Base-by-base conservation (phyloP, 2,888 invertebrate species). In the Drosophila tanythrix region DNA sequence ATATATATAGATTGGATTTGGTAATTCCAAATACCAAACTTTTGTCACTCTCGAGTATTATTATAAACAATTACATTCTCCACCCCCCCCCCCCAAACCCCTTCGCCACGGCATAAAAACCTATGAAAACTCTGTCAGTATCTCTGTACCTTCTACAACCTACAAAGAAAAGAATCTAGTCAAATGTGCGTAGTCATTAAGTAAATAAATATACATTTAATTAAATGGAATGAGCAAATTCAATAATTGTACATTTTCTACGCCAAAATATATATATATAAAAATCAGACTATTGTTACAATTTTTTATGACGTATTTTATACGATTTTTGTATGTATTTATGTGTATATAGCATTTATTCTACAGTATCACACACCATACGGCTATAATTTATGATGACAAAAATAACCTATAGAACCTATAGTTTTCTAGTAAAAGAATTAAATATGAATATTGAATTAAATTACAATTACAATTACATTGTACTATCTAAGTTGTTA, bases 111-210 rank as follows among this genome's bases (percentile, higher is more conserved):
- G 21, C 31, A 56, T 61, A 63, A 36, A 65, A 46, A 5, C 15
- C 15, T 8, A 25, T 21, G 56, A 59, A 70, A 72, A 77, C 76
- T 89, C 90, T 90, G 88, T 90, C 90, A 82, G 81, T 82, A 90
- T 90, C 91, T 90, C 86, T 91, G 90, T 90, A 90, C 90, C 90
- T 90, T 91, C 82, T 88, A 76, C 21, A 87, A 85, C 74, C 85
- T 82, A 83, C 63, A 73, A 81, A 71, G 55, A 33, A 68, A 48
- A n/a, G 38, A 75, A 63, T 74, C 69, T 85, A 85, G 84, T 70
- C 67, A 78, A 85, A 81, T 86, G 75, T 77, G 74, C 74, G 27
- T 86, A 84, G 60, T 10, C 8, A 0, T 58, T 84, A 85, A 87
- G 85, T 84, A 87, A 83, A 79, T 70, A 66, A 83, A 82, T 83